Evolutionary conservation across 2,113 vertebrate species (phyloP).

Genomic region (Larimichthys polyactis): DNA sequence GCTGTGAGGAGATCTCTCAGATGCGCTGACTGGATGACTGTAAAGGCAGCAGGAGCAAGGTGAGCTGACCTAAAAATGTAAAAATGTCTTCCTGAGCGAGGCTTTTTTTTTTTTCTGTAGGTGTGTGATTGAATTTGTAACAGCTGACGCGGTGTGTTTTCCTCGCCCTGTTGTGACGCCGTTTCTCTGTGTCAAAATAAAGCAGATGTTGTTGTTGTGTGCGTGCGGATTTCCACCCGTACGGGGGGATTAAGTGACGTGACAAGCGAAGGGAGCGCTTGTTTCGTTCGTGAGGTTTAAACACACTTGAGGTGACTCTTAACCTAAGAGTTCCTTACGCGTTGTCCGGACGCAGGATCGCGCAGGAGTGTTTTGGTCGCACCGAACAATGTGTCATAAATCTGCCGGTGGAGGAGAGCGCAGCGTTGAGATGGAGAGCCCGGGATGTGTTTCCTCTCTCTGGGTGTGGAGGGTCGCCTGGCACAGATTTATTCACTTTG

Average conservation of each 20-base stretch:
- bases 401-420: slow-evolving; percentile 34
- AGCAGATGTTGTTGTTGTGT: background rate
- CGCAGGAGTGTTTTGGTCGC: slow-evolving; percentile 41
- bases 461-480: slow-evolving; percentile 65
- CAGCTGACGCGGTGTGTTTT: slow-evolving; percentile 48
- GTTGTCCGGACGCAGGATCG: background rate
- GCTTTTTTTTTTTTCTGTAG: too few species aligned
- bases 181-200: background rate
- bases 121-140: slow-evolving; percentile 9
- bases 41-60: slow-evolving; percentile 59
- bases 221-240: background rate
- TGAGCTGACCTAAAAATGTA: slow-evolving; percentile 53
- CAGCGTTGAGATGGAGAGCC: slow-evolving; percentile 24
- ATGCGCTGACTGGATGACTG: slow-evolving; percentile 75
- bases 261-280: slow-evolving; percentile 10
- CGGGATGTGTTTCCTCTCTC: slow-evolving; percentile 23
- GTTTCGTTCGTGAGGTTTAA: slow-evolving; percentile 28
- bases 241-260: background rate
- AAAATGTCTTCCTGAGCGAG: background rate
- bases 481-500: slow-evolving; percentile 60
- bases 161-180: background rate
- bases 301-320: slow-evolving; percentile 4
- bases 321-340: too few species aligned
- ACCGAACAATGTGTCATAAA: slow-evolving; percentile 71
- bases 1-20: slow-evolving; percentile 52